phyloP scores from a whole-genome alignment of 2,797 vertebrate species.

The Argya squamiceps region DNA sequence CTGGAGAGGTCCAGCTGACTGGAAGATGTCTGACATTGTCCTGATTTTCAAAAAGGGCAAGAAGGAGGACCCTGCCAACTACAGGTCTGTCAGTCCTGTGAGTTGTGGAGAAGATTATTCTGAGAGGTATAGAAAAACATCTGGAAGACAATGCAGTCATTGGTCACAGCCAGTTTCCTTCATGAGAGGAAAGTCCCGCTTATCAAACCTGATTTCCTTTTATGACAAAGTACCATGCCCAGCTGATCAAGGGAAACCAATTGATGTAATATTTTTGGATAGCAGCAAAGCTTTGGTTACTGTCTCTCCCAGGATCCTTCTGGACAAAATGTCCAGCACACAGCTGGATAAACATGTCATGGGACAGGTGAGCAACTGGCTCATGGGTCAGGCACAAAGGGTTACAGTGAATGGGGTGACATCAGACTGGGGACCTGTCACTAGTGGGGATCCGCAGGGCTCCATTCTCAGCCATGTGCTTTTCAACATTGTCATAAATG shows the following conservation, averaged over 20 bases:
- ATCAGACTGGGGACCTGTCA: not conserved
- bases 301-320: not conserved
- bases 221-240: not conserved
- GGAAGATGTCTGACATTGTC: not conserved
- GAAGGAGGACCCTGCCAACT: not conserved
- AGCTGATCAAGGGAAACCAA: not conserved
- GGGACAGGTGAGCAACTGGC: not conserved
- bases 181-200: not conserved
- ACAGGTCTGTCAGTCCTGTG: not conserved
- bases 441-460: not conserved
- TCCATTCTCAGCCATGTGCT: fast-evolving
- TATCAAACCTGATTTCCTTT: not conserved
- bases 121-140: not conserved
- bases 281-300: not conserved
- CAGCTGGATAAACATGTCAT: not conserved
- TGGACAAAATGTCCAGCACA: not conserved
- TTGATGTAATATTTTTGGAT: not conserved
- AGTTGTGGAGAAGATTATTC: not conserved
- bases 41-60: not conserved
- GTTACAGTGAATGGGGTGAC: not conserved
- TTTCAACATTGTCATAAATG: not conserved
- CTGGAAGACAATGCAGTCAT: not conserved
- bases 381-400: fast-evolving
- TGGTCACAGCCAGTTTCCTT: not conserved
- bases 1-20: not conserved